Base-by-base conservation (phyloP, 2,888 invertebrate genomes). In the Notodonta dromedarius region DNA sequence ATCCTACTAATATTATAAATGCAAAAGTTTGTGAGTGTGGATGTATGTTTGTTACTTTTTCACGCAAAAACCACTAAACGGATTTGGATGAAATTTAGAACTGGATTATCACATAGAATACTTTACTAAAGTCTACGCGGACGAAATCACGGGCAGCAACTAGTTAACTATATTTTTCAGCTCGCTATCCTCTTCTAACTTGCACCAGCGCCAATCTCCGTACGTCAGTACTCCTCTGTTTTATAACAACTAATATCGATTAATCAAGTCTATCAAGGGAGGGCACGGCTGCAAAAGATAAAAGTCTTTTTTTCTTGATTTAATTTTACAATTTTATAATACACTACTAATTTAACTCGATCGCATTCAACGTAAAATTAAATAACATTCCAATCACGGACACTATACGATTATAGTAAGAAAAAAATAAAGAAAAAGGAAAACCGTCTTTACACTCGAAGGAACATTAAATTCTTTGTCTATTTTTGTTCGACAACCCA, bases 401-500 rank as follows among this genome's bases (percentile, higher is more conserved):
- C 70, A 60, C 67, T 66, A 59, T 64, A 68, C 67, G 72, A 72
- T 67, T 80, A 85, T 86, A 82, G 55, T 60, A 12, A 80, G 76
- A 78, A 78, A 78, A 77, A 76, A 69, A n/a, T n/a, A 24, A 24
- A 24, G 24, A 24, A 24, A 76, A 66, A 59, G 55, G 55, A 75
- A 75, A 76, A 71, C 69, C 77, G 61, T 69, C 79, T 83, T 83
- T 82, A 84, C 85, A 85, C 86, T 88, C 85, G 81, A 86, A 88
- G 84, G 87, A 87, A 88, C 89, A 89, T 88, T 85, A 89, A 74
- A 75, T 75, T 85, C 81, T 89, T 88, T 82, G 78, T 85, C 84
- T 89, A 87, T 91, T 91, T 91, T 89, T 83, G 78, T 85, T 86
- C 84, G 86, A 89, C 85, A 86, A 85, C 85, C 87, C 88, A 80